phyloP scores from a whole-genome alignment of 2,113 vertebrate species.

The Mellivora capensis region DNA sequence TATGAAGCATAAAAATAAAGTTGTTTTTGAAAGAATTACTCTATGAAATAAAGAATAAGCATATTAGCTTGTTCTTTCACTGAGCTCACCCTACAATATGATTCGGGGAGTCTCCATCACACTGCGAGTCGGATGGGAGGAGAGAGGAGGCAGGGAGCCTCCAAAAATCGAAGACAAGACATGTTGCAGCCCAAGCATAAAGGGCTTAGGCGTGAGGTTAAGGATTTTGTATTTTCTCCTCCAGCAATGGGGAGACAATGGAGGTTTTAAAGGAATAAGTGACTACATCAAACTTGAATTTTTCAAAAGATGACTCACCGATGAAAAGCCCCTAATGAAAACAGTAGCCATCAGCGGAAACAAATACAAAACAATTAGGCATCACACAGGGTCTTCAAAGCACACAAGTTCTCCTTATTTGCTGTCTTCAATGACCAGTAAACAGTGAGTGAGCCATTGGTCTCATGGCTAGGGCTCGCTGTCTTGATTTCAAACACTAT shows the following conservation, averaged over 20 bases:
- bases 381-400: not conserved
- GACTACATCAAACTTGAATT: not conserved
- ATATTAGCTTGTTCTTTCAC: not conserved
- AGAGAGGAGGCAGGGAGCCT: fast-evolving
- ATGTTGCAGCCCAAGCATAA: not conserved
- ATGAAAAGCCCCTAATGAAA: slow-evolving; percentile 29
- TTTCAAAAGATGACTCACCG: slow-evolving; percentile 4
- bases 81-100: not conserved
- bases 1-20: slow-evolving; percentile 33
- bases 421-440: not conserved
- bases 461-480: not conserved
- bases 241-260: not conserved
- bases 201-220: not conserved
- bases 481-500: not conserved
- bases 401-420: not conserved
- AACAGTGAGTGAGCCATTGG: not conserved
- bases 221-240: not conserved
- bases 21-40: slow-evolving; percentile 48
- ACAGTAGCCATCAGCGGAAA: not conserved
- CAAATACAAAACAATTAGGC: not conserved
- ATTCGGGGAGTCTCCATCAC: not conserved
- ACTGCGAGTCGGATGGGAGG: not conserved
- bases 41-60: slow-evolving; percentile 46
- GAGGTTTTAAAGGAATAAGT: not conserved
- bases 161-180: not conserved